Evolutionary conservation across 2,888 invertebrate species (phyloP).

Genomic region (Morpho achilles): DNA sequence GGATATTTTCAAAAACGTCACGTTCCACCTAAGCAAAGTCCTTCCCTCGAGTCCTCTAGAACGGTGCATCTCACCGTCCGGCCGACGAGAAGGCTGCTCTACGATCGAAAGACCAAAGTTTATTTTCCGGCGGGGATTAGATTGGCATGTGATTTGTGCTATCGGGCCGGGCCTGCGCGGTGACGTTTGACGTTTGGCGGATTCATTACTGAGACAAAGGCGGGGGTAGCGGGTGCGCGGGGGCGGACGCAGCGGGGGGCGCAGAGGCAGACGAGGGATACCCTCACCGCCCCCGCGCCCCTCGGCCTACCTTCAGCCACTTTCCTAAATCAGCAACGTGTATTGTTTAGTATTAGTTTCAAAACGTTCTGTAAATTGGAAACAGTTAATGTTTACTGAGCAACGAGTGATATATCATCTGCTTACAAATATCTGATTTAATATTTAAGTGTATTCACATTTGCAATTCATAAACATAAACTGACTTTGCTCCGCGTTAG

Average conservation of each 20-base stretch:
- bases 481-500: no score
- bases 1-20: slow-evolving; percentile 62
- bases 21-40: slow-evolving; percentile 61
- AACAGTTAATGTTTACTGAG: neutral
- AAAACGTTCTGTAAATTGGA: slow-evolving; percentile 17
- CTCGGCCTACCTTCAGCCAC: slow-evolving; percentile 49
- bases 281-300: slow-evolving; percentile 30
- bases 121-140: slow-evolving; percentile 46
- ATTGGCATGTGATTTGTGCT: slow-evolving; percentile 58
- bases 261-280: slow-evolving; percentile 38
- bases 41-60: slow-evolving; percentile 22
- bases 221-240: slow-evolving; percentile 35
- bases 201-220: slow-evolving; percentile 77
- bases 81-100: slow-evolving; percentile 21
- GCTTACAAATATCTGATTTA: no score
- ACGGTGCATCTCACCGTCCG: slow-evolving; percentile 18
- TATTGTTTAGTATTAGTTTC: slow-evolving; percentile 54
- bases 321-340: slow-evolving; percentile 73
- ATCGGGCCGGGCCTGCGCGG: slow-evolving; percentile 62
- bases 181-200: slow-evolving; percentile 73
- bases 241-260: slow-evolving; percentile 28
- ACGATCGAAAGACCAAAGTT: slow-evolving; percentile 35
- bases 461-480: no score
- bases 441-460: no score
- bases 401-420: no score